Evolutionary conservation across 2,113 vertebrate genomes (phyloP).

Genomic region (Acrocephalus kingi): DNA sequence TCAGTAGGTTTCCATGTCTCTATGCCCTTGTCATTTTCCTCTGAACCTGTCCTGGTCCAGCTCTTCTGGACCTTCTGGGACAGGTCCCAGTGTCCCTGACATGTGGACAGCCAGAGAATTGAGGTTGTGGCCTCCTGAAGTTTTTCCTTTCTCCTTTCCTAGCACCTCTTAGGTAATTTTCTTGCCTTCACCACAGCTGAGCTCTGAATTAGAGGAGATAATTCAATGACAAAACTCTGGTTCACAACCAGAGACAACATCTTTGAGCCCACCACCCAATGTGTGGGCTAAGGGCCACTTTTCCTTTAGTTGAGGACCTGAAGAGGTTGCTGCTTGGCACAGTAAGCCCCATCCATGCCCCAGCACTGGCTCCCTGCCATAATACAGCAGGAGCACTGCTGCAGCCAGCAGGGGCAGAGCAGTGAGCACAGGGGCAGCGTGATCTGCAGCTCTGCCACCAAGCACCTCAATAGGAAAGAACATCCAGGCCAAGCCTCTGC

Average conservation of each 20-base stretch:
- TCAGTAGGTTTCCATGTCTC: neutral
- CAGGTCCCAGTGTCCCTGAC: neutral
- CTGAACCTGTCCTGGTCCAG: neutral
- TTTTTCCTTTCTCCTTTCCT: neutral
- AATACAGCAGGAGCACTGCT: neutral
- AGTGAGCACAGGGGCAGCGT: accelerated
- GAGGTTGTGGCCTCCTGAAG: neutral
- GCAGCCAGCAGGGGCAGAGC: neutral
- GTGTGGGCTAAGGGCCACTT: neutral
- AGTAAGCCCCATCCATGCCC: neutral
- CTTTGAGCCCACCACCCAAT: neutral
- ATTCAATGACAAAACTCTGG: neutral
- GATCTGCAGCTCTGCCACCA: neutral
- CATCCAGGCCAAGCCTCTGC: neutral
- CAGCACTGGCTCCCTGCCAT: neutral
- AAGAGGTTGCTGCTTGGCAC: neutral
- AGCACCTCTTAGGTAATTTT: neutral
- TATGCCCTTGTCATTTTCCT: neutral
- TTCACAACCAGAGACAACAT: neutral
- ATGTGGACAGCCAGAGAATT: neutral
- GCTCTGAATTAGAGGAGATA: neutral
- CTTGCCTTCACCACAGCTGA: neutral
- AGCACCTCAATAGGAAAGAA: neutral
- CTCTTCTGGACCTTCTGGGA: neutral
- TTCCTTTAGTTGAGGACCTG: neutral